Evolutionary conservation across 2,797 vertebrate species (phyloP).

Genomic region (Tachyglossus aculeatus): DNA sequence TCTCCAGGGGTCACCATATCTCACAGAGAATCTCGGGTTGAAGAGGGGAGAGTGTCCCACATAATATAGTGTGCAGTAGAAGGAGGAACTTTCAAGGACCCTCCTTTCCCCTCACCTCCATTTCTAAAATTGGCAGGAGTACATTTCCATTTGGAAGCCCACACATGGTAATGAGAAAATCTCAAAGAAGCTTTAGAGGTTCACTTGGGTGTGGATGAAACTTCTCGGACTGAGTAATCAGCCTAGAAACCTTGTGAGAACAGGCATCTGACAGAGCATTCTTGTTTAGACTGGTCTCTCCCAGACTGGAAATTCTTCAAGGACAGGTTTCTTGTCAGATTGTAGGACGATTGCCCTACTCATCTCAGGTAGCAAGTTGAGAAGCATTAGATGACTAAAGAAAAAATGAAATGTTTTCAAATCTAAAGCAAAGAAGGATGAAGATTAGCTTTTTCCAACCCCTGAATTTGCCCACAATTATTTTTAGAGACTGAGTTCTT

Average conservation of each 20-base stretch:
- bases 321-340: constrained; percentile 45
- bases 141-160: neutral
- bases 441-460: constrained; percentile 4
- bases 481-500: constrained; percentile 15
- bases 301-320: constrained; percentile 39
- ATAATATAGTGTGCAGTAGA: too few species aligned
- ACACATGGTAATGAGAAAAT: neutral
- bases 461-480: neutral
- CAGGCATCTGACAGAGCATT: constrained; percentile 32
- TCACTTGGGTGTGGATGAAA: constrained; percentile 9
- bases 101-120: too few species aligned
- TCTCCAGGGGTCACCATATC: too few species aligned
- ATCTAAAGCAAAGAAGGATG: too few species aligned
- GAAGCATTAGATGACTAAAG: constrained; percentile 15
- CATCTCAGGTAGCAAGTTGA: constrained; percentile 42
- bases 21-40: too few species aligned
- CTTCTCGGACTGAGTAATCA: constrained; percentile 2
- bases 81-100: too few species aligned
- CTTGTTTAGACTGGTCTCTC: constrained; percentile 33
- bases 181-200: constrained; percentile 1
- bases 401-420: constrained; percentile 20
- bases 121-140: too few species aligned
- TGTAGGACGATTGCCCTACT: constrained; percentile 29
- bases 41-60: too few species aligned
- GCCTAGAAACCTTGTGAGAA: constrained; percentile 2